Base-by-base conservation (phyloP, 2,113 vertebrate genomes). In the Takifugu flavidus region DNA sequence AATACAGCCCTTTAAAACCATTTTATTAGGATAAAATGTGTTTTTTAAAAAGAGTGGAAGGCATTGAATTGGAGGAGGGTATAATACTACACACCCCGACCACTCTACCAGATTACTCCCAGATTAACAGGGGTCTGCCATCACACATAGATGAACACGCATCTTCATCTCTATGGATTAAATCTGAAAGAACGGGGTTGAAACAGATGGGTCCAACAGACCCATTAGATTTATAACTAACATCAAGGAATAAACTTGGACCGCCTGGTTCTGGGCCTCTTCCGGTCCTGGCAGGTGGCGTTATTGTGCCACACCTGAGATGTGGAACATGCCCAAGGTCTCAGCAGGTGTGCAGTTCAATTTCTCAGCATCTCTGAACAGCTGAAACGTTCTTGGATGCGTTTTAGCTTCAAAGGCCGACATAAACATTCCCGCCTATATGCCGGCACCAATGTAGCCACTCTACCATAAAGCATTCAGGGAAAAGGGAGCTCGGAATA, bases 51-150 rank as follows among this genome's bases (percentile, higher is more conserved):
- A 53, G 59, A 13, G 43, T 55, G 25, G 39, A 27, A 34, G 55
- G 31, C 15, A 45, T 60, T 11, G 53, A 53, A 61, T 71, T 74
- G 15, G 31, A 64, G 49, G n/a, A 65, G 34, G 50, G 72, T 65
- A 85, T 74, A 52, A 65, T 62, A 81, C 71, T 81, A 66, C 70
- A 70, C 59, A 61, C 59, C 58, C 62, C 65, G 61, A 45, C 77
- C 77, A 73, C 50, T 63, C 62, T 74, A 39, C 72, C 71, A 59
- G 20, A 20, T 20, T 20, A 20, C 20, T 20, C 20, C 20, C 72
- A 74, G 73, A 77, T 74, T 63, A 80, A 70, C 62, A 66, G 27
- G 56, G 54, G 75, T 74, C 72, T 53, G 71, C 51, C 56, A 59
- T 49, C 44, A 13, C 49, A 25, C 51, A 63, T 45, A 56, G 54